A percentile compares a stretch with the other conserved stretches of the same genome.
Evolutionary conservation across 53 echinoderm and acorn worm genomes (phyloP).

Genomic region (Zoroaster sp.): DNA sequence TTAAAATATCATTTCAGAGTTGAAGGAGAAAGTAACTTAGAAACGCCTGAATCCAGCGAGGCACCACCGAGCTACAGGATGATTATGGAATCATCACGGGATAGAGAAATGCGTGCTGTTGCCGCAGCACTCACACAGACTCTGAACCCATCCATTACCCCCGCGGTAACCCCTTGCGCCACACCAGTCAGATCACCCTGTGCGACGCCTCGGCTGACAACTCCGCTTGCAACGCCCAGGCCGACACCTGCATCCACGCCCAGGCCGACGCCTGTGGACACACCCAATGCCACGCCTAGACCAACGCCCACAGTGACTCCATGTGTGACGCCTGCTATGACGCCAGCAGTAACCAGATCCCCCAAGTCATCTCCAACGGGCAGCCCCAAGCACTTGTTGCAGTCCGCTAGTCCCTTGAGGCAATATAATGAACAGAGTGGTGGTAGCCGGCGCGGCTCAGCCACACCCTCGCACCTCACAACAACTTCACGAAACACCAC

Average conservation of each 20-base stretch:
- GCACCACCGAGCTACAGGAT: slow-evolving; percentile 69
- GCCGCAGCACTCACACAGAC: slow-evolving; percentile 46
- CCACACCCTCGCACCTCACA: slow-evolving; percentile 22
- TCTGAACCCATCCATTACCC: slow-evolving; percentile 36
- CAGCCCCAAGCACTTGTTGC: slow-evolving; percentile 2
- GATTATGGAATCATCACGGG: slow-evolving; percentile 55
- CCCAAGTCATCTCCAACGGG: slow-evolving; percentile 20
- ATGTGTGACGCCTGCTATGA: slow-evolving; percentile 2
- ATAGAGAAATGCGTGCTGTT: slow-evolving; percentile 50
- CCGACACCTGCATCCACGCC: slow-evolving; percentile 35
- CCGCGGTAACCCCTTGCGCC: slow-evolving; percentile 26
- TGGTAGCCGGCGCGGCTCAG: not conserved
- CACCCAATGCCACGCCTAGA: not conserved
- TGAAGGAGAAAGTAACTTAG: slow-evolving; percentile 32
- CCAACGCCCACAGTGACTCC: not conserved
- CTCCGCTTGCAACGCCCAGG: slow-evolving; percentile 10
- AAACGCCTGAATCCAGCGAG: slow-evolving; percentile 66
- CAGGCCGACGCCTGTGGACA: slow-evolving; percentile 21
- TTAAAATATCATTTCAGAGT: not conserved
- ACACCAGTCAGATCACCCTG: slow-evolving; percentile 25
- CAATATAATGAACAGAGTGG: slow-evolving; percentile 24
- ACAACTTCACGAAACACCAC: slow-evolving; percentile 10
- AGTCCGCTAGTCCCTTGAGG: not conserved
- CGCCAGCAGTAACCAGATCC: slow-evolving; percentile 22
- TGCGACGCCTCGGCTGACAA: slow-evolving; percentile 3